phyloP scores from a whole-genome alignment of 2,113 vertebrate species.

The Cichladusa arquata region DNA sequence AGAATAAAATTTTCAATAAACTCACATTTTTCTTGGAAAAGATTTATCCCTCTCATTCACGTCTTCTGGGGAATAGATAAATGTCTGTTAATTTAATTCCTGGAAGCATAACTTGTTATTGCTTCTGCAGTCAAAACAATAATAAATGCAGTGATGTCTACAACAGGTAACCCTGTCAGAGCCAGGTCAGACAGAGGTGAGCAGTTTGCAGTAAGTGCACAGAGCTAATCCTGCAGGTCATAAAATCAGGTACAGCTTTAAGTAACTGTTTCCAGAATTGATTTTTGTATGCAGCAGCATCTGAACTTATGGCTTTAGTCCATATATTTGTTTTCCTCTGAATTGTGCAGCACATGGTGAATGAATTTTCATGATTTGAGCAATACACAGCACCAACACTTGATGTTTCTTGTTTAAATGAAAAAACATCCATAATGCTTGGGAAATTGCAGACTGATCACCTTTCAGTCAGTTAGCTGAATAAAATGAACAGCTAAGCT shows the following conservation, averaged over 20 bases:
- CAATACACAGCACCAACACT: not conserved
- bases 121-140: not conserved
- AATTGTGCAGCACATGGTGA: not conserved
- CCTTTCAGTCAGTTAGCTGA: not conserved
- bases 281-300: not conserved
- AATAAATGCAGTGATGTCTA: not conserved
- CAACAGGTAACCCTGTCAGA: not conserved
- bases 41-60: not conserved
- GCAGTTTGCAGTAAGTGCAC: not conserved
- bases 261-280: not conserved
- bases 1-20: not conserved
- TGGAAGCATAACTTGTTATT: not conserved
- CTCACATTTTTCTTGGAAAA: not conserved
- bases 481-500: not conserved
- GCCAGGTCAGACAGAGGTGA: not conserved
- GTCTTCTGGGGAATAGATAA: not conserved
- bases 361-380: not conserved
- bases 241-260: not conserved
- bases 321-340: not conserved
- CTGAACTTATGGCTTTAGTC: not conserved
- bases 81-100: not conserved
- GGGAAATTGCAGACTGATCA: not conserved
- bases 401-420: not conserved
- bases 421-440: not conserved
- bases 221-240: not conserved